Evolutionary conservation across 2,888 invertebrate species (phyloP), one percentile per base, ranked within the genome.

Genomic region (Acrobasis consociella): DNA sequence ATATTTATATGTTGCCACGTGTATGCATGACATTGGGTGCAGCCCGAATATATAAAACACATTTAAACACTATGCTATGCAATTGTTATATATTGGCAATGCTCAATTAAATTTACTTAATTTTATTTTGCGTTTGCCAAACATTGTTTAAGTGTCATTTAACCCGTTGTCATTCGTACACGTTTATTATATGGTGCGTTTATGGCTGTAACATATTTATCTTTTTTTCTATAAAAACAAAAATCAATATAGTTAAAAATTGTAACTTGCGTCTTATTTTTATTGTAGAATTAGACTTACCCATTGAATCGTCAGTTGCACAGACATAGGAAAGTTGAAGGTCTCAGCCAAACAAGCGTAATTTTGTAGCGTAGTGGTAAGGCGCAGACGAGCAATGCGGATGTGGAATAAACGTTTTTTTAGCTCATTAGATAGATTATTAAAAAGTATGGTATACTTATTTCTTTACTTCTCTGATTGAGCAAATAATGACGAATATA

Each of bases 141-240:
- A 11, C 1, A 22, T 22, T 22, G n/a, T 1, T 39, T 42, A 42
- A 1, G 10, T 15, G 13, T 11, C 22, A 58, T 39, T 15, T 50
- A 42, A 2, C 46, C 46, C 17, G 10, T 37, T 46, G 42, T 49
- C 42, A 49, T 53, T 31, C 37, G 46, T 17, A 15, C 61, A 53
- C 17, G 53, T 37, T 52, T 49, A 49, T 75, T 46, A 65, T 73
- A 73, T 68, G 75, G 76, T 79, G 80, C 79, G 78, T 78, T 68
- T 74, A 74, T 74, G 74, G 73, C 78, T 82, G 82, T 80, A 83
- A 79, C 62, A 71, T 73, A 75, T 65, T 67, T 72, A 66, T 69
- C 65, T 71, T 69, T 72, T 74, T 46, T 72, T 72, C 71, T 70
- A 72, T 66, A 67, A 69, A 71, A 72, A 76, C 75, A 76, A 78